Evolutionary conservation across 2,113 vertebrate genomes (phyloP).

Genomic region (Charadrius vociferus): DNA sequence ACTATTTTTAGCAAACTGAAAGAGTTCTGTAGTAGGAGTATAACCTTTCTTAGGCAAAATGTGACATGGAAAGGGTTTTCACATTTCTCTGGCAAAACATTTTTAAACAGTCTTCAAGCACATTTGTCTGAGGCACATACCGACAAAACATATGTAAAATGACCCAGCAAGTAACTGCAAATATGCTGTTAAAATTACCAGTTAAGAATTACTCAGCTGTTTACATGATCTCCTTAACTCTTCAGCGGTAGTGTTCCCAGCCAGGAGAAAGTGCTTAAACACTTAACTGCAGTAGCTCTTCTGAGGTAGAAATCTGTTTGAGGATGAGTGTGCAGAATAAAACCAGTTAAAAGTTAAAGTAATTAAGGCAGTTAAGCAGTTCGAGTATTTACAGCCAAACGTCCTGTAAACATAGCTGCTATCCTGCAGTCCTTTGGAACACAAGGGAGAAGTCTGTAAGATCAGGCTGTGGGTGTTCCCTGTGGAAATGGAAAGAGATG

Average conservation of each 20-base stretch:
- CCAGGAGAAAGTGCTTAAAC: background rate
- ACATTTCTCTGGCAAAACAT: background rate
- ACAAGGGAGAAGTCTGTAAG: background rate
- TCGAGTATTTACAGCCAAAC: background rate
- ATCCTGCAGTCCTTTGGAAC: background rate
- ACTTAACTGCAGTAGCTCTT: background rate
- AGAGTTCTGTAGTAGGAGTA: background rate
- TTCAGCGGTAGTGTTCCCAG: background rate
- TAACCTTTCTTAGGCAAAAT: background rate
- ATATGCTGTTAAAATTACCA: background rate
- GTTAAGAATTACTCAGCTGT: background rate
- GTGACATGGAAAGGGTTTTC: background rate
- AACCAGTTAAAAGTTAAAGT: background rate
- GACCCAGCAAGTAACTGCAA: background rate
- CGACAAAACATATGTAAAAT: background rate
- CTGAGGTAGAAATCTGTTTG: background rate
- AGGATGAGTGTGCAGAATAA: background rate
- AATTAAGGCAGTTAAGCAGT: background rate
- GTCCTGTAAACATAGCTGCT: background rate
- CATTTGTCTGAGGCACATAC: background rate
- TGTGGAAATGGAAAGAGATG: background rate
- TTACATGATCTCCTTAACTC: background rate
- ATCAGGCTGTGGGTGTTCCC: background rate
- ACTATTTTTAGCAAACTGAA: conserved; percentile 3
- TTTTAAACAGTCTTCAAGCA: background rate